A percentile compares a stretch with the other conserved stretches of the same genome.
These are phyloP conservation scores for Sinocyclocheilus maitianheensis DNA, from an alignment of 2,113 vertebrate species.

Conservation along the genomic window DNA sequence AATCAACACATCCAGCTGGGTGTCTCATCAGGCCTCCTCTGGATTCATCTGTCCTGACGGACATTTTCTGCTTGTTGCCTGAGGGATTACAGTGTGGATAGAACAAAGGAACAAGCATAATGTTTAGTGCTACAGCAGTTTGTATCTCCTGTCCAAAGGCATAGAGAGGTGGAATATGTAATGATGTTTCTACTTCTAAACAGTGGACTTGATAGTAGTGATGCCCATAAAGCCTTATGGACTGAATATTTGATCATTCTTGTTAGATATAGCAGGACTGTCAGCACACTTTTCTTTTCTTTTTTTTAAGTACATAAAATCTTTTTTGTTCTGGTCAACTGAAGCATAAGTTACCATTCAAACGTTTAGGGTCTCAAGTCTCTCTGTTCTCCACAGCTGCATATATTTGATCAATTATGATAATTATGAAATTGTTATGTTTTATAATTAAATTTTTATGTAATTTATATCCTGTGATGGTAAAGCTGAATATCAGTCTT, in stretches of 20 bases:
- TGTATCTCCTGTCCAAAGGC: slow-evolving; percentile 54
- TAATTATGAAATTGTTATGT: not conserved
- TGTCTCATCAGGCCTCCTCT: slow-evolving; percentile 55
- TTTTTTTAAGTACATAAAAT: no score
- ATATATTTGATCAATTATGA: not conserved
- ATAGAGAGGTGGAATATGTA: slow-evolving; percentile 7
- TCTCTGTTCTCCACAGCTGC: not conserved
- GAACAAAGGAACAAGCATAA: slow-evolving; percentile 72
- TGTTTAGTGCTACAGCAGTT: slow-evolving; percentile 67
- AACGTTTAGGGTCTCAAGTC: not conserved
- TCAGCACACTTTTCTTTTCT: not conserved
- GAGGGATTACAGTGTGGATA: slow-evolving; percentile 59
- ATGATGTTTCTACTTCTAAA: slow-evolving; percentile 15
- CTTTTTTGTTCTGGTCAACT: not conserved
- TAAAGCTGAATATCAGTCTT: not conserved
- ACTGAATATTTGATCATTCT: not conserved
- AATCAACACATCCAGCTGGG: slow-evolving; percentile 65
- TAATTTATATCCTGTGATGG: not conserved
- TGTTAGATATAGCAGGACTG: not conserved
- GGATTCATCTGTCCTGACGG: slow-evolving; percentile 69
- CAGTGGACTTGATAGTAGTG: not conserved
- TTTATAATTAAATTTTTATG: not conserved
- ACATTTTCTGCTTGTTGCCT: slow-evolving; percentile 73
- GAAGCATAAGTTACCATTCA: not conserved
- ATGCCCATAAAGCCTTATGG: not conserved